Conservation (phyloP, 2,113 vertebrate species). For the Pseudopodoces humilis region DNA sequence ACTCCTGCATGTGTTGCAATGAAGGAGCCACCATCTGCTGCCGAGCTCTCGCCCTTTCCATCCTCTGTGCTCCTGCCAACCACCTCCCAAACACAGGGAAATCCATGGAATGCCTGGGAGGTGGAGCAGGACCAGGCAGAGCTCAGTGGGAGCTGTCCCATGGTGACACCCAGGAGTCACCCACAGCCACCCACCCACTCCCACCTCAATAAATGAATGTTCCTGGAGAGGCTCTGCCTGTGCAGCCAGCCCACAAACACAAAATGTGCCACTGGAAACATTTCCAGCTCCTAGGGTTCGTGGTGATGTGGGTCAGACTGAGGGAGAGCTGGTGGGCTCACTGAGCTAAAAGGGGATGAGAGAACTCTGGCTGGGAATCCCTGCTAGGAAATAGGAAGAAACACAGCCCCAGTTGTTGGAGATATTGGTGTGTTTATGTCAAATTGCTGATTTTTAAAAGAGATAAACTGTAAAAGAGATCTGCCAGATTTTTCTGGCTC, state of each 20-base stretch:
- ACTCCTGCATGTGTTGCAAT: neutral
- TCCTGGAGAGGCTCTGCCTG: neutral
- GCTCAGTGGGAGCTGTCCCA: neutral
- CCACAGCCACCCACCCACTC: neutral
- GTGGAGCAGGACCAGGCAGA: neutral
- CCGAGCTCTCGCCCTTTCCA: neutral
- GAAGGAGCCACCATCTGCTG: neutral
- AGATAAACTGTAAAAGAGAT: neutral
- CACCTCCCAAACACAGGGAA: neutral
- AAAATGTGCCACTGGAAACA: neutral
- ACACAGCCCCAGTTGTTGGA: neutral
- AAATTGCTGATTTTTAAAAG: neutral
- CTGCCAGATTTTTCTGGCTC: neutral
- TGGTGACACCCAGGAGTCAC: neutral
- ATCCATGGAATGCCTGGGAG: neutral
- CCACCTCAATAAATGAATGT: neutral
- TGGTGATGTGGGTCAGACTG: neutral
- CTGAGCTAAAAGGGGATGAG: neutral
- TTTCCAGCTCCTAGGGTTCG: neutral
- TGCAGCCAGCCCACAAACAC: neutral
- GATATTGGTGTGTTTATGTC: neutral
- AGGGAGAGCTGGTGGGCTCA: neutral
- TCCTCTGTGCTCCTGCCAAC: neutral
- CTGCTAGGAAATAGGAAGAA: accelerated
- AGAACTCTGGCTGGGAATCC: neutral